phyloP scores from a whole-genome alignment of 2,113 vertebrate genomes.

The Petroica traversi region DNA sequence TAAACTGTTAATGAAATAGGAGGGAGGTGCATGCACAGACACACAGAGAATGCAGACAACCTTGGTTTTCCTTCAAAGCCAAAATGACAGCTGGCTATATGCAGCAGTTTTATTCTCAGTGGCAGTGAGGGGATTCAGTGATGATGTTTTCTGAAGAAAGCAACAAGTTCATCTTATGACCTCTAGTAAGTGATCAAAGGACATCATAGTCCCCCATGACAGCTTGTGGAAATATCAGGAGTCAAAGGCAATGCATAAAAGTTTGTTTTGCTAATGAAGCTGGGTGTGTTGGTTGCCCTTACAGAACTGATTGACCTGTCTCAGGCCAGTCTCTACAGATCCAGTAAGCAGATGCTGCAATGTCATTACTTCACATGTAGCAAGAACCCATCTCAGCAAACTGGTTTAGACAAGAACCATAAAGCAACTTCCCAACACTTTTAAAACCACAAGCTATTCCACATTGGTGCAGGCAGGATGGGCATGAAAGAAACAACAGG shows the following conservation, averaged over 20 bases:
- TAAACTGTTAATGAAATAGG: background rate
- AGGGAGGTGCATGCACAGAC: background rate
- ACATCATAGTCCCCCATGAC: background rate
- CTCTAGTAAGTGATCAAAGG: background rate
- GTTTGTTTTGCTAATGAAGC: background rate
- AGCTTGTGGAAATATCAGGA: background rate
- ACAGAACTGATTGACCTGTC: background rate
- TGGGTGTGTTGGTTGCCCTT: background rate
- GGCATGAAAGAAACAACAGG: background rate
- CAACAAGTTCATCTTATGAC: background rate
- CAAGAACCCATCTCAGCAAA: background rate
- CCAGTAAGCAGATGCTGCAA: background rate
- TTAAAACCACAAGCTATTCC: background rate
- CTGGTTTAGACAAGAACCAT: background rate
- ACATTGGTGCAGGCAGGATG: fast-evolving
- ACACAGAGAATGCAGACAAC: background rate
- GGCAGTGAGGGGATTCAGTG: background rate
- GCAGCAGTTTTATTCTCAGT: background rate
- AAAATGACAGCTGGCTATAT: background rate
- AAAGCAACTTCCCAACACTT: background rate
- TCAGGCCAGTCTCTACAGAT: background rate
- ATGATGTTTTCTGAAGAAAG: background rate
- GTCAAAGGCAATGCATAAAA: background rate
- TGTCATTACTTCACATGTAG: background rate
- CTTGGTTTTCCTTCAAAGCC: background rate